Evolutionary conservation across 2,888 invertebrate species (phyloP).

Genomic region (Acrobeloides nanus): DNA sequence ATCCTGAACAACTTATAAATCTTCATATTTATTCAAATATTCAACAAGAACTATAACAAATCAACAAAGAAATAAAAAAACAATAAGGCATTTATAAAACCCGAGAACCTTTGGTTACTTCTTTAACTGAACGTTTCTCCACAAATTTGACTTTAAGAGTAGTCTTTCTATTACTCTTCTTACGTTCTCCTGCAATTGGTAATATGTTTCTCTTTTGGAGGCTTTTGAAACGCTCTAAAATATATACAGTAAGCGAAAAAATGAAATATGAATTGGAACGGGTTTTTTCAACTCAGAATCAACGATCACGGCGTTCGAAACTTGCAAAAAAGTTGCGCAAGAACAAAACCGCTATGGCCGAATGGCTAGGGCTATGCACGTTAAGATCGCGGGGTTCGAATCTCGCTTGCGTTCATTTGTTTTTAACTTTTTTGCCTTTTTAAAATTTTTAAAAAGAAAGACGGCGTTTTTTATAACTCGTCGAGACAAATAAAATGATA

Average conservation of each 20-base stretch:
- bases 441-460: too few species aligned
- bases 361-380: too few species aligned
- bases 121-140: slow-evolving; percentile 25
- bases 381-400: too few species aligned
- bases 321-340: too few species aligned
- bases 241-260: neutral
- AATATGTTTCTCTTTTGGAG: slow-evolving; percentile 34
- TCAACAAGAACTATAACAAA: slow-evolving; percentile 7
- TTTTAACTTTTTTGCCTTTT: too few species aligned
- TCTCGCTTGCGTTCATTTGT: too few species aligned
- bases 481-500: too few species aligned
- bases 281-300: too few species aligned
- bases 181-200: slow-evolving; percentile 18
- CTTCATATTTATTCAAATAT: neutral
- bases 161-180: slow-evolving; percentile 13
- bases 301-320: too few species aligned
- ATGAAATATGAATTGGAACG: neutral
- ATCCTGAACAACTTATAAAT: too few species aligned
- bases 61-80: neutral
- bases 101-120: slow-evolving; percentile 21
- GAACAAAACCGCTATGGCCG: too few species aligned
- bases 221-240: slow-evolving; percentile 25
- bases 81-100: slow-evolving; percentile 14
- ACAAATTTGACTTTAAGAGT: slow-evolving; percentile 26
- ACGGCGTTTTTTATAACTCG: too few species aligned